Evolutionary conservation across 2,888 invertebrate species (phyloP), one percentile per base, ranked within the genome.

Genomic region (Heliconius ismenius): DNA sequence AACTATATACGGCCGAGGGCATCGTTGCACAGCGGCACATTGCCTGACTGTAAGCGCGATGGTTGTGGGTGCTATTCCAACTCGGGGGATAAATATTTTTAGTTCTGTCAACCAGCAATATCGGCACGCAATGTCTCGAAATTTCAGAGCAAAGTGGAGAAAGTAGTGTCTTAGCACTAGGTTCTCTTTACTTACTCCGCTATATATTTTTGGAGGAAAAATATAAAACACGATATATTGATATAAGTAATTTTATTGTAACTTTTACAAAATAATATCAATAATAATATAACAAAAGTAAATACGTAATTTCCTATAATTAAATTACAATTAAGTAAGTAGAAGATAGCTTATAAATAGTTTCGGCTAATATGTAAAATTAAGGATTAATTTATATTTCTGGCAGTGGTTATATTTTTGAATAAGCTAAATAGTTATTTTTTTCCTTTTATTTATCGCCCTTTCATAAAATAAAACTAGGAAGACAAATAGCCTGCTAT

Each of bases 211-310:
- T 58, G n/a, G 2, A 3, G 7, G 49, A 49, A 21, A 67, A 67
- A 43, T 39, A 36, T 39, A 13, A 65, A 39, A 67, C 67, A 43
- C 24, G 1, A 43, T 15, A 43, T 67, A 15, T 24, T 18, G 3
- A 43, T 43, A 43, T 15, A 13, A 9, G 3, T 32, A 67, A 9
- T 43, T 67, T 67, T 67, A 67, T 43, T 43, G 67, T 67, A 67
- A 67, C 39, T 24, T 67, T 67, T 67, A 24, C 39, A 67, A 67
- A 43, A 9, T 67, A 24, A 67, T 43, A 67, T 43, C 39, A 43
- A 39, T 67, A 39, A 65, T 36, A 32, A 65, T 39, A 65, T 13
- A 67, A 67, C 67, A 18, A 67, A 43, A 67, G 67, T 39, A 67
- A 24, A 67, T 67, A 67, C 11, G 3, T 67, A n/a, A 7, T 15